Conservation (phyloP, 2,888 invertebrate species). For the Chironomus tentans region DNA sequence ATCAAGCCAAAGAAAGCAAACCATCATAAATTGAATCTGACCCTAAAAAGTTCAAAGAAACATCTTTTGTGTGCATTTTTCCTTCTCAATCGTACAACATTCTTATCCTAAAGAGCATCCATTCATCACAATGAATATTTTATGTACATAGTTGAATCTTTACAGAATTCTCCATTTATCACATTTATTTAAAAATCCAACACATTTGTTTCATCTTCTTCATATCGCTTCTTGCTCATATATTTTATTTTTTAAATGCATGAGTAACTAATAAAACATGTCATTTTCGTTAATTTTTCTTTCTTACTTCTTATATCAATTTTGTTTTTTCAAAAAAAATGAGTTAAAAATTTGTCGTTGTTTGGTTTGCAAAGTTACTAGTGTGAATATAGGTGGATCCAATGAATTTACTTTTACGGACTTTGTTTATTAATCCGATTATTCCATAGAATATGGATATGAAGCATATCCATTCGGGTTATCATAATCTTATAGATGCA, state of each 20-base stretch:
- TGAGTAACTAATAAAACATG: too few relatives aligned
- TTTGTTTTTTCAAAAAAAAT: too few relatives aligned
- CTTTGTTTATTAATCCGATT: background rate
- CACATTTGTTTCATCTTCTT: background rate
- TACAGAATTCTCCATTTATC: background rate
- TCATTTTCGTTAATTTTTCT: too few relatives aligned
- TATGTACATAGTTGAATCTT: too few relatives aligned
- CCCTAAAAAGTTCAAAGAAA: background rate
- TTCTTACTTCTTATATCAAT: too few relatives aligned
- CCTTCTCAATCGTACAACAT: background rate
- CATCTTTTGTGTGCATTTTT: background rate
- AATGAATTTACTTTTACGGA: background rate
- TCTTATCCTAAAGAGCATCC: background rate
- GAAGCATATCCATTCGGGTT: background rate
- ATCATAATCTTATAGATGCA: slow-evolving; percentile 39
- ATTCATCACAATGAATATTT: background rate
- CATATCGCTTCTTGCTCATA: too few relatives aligned
- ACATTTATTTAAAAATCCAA: background rate
- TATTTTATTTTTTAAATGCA: too few relatives aligned
- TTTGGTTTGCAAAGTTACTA: background rate
- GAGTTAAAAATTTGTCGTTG: too few relatives aligned
- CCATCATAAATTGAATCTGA: too few relatives aligned
- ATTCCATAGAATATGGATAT: background rate
- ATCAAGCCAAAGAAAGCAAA: too few relatives aligned
- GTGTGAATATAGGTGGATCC: background rate